Base-by-base conservation (phyloP, 1,140 invertebrate genomes). In the Latrodectus geometricus region DNA sequence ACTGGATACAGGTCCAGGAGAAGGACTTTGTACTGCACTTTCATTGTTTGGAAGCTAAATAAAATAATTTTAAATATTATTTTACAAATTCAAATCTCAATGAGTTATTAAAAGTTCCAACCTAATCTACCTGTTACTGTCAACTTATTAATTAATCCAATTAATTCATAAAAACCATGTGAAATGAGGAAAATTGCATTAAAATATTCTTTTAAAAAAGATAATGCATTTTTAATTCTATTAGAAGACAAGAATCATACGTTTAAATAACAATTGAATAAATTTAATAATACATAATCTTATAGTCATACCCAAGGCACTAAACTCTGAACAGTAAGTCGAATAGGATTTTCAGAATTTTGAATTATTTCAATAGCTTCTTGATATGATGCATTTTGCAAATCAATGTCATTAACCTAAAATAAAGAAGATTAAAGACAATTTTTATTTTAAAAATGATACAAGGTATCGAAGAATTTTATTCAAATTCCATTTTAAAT, bases 311-410 rank as follows among this genome's bases (percentile, higher is more conserved):
- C 95, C 94, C 95, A 94, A 88, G 95, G 94, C 88, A 97, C 93
- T 70, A 98, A 93, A 89, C 96, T 98, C 92, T 99, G 98, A 35
- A 99, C 96, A 68, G 97, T 93, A 90, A 99, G 96, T 23, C 93
- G 94, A 76, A 99, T 97, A 77, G 96, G 96, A 91, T 96, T 97
- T 66, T 94, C 94, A 69, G 97, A 95, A 86, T 96, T 96, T 90
- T 97, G 95, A 89, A 99, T 99, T 3, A 97, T 95, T 91, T 98
- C 95, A 20, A 99, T 97, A 14, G 98, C 98, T 88, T 95, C 93
- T 90, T 99, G 97, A 90, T 99, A 97, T 88, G 96, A 96, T 17
- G 97, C 96, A 89, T 96, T 94, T 87, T 96, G 92, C 61, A 99
- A 93, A 92, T 98, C 96, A 72, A 95, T 93, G 8, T 96, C 97